A percentile compares a stretch with the other conserved stretches of the same genome.
phyloP scores from a whole-genome alignment of 2,797 vertebrate species.

The Percopsis omiscomaycus region DNA sequence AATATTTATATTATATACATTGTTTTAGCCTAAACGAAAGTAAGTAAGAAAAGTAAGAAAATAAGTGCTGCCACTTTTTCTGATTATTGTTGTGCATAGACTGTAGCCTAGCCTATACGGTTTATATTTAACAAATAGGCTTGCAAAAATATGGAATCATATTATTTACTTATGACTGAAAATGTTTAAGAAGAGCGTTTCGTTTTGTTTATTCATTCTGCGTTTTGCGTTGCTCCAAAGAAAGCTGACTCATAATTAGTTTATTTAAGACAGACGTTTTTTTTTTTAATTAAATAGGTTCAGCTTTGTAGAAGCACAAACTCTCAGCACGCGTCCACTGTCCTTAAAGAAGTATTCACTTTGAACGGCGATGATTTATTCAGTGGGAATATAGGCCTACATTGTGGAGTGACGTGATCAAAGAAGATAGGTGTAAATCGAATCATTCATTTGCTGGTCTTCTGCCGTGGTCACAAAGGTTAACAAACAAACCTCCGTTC shows the following conservation, averaged over 20 bases:
- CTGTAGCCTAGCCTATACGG: neutral
- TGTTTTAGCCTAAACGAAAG: neutral
- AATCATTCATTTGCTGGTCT: slow-evolving; percentile 65
- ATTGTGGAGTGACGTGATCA: slow-evolving; percentile 69
- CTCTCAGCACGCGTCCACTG: slow-evolving; percentile 52
- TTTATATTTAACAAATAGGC: neutral
- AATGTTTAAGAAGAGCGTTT: no score
- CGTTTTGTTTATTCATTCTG: slow-evolving; percentile 46
- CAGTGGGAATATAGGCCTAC: slow-evolving; percentile 67
- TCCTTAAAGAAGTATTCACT: slow-evolving; percentile 40
- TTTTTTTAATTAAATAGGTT: slow-evolving; percentile 44
- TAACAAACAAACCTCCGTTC: slow-evolving; percentile 27
- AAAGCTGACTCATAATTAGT: slow-evolving; percentile 68
- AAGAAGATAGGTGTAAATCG: slow-evolving; percentile 73
- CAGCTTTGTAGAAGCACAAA: slow-evolving; percentile 48
- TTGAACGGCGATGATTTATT: slow-evolving; percentile 73
- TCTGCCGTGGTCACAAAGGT: slow-evolving; percentile 20
- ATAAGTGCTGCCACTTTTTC: neutral
- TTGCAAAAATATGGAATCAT: neutral
- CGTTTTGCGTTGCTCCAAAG: slow-evolving; percentile 44
- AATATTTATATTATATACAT: neutral
- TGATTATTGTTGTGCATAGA: neutral
- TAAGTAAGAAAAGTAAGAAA: neutral
- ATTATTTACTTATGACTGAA: neutral
- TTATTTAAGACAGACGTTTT: slow-evolving; percentile 74